These are phyloP conservation scores for Hypotaenidia philippensis DNA, from an alignment of 2,797 vertebrate species.

Conservation along the genomic window DNA sequence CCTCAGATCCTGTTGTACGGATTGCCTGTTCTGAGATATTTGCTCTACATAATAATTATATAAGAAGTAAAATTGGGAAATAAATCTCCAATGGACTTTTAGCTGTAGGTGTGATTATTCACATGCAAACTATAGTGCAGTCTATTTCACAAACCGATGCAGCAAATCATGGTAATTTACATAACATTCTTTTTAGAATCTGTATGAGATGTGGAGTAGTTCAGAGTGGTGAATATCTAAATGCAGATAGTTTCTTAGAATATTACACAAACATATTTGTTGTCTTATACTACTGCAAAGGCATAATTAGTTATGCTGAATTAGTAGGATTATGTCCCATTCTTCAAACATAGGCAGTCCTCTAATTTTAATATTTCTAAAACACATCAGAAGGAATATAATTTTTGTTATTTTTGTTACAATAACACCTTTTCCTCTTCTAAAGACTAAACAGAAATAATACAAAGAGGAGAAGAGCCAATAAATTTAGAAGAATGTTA, in stretches of 20 bases:
- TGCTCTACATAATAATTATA: not conserved
- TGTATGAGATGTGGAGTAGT: not conserved
- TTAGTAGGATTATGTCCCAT: not conserved
- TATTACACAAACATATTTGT: not conserved
- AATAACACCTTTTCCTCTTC: not conserved
- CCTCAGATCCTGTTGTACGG: not conserved
- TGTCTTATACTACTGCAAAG: not conserved
- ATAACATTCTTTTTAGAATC: not conserved
- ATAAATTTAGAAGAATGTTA: not conserved
- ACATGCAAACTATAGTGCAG: rapidly evolving
- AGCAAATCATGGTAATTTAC: not conserved
- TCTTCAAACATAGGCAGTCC: not conserved
- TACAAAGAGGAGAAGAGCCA: not conserved
- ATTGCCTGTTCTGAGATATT: not conserved
- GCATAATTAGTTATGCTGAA: not conserved
- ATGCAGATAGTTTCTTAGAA: not conserved
- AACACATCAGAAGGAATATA: not conserved
- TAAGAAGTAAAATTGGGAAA: not conserved
- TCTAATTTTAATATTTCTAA: not conserved
- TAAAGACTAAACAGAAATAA: not conserved
- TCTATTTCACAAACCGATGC: not conserved
- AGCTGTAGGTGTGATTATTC: not conserved
- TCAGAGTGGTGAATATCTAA: not conserved
- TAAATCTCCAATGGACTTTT: not conserved
- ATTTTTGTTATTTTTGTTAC: not conserved